Evolutionary conservation across 2,888 invertebrate species (phyloP).

Genomic region (Orthosia gothica): DNA sequence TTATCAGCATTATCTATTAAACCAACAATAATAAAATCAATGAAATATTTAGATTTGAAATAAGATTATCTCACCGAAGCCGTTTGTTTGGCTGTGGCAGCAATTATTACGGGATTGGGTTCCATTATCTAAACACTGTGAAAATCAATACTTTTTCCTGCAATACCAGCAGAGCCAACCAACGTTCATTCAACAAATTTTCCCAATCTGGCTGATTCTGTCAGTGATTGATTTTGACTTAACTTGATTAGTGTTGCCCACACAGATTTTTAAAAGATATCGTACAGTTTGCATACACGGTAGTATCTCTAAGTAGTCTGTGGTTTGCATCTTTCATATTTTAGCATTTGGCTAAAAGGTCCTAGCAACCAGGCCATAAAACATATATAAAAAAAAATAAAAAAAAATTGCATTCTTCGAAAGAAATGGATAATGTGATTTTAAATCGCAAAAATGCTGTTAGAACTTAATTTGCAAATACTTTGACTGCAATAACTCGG

Average conservation of each 20-base stretch:
- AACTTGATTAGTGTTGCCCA: neutral
- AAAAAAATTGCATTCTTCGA: too few relatives aligned
- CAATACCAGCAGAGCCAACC: slow-evolving; percentile 9
- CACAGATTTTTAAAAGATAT: neutral
- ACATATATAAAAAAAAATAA: too few relatives aligned
- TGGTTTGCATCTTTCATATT: too few relatives aligned
- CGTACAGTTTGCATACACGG: too few relatives aligned
- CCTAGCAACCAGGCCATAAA: too few relatives aligned
- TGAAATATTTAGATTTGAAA: neutral
- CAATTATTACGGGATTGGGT: slow-evolving; percentile 95
- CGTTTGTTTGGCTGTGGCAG: slow-evolving; percentile 96
- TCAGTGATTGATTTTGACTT: slow-evolving; percentile 16
- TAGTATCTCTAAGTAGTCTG: too few relatives aligned
- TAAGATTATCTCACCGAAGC: slow-evolving; percentile 92
- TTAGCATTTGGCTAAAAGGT: too few relatives aligned
- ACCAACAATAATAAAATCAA: slow-evolving; percentile 16
- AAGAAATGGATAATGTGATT: too few relatives aligned
- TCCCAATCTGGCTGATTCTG: neutral
- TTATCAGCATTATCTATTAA: slow-evolving; percentile 7
- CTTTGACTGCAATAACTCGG: too few relatives aligned
- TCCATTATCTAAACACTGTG: slow-evolving; percentile 82
- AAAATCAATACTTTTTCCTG: slow-evolving; percentile 73
- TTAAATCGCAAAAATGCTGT: too few relatives aligned
- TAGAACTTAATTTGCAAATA: too few relatives aligned
- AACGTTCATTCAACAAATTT: slow-evolving; percentile 23